Base-by-base conservation (phyloP, 2,888 invertebrate species). In the Polia nebulosa region DNA sequence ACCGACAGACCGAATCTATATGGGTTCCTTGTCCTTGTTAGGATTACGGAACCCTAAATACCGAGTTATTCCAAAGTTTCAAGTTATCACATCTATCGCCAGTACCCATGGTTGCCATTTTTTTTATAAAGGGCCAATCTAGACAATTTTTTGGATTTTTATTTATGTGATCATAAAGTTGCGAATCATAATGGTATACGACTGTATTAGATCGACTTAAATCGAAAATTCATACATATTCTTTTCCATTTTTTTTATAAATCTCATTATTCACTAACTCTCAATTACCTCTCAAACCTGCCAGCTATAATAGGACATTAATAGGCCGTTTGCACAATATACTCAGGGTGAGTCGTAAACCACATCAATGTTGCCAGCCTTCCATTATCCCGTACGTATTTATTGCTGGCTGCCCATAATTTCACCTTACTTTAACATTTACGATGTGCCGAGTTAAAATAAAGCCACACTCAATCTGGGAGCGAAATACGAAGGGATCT, bases 401-500 rank as follows among this genome's bases (percentile, higher is more conserved):
- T 84, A 88, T 86, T 83, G 83, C 78, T 79, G 68, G 75, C 72
- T 75, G 79, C 74, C 87, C 75, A 87, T 88, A 87, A 86, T 88
- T 87, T 84, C 81, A 77, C 80, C 83, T 81, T 78, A 82, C 83
- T 85, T 86, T 81, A 87, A 87, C 88, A 84, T 89, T 90, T 91
- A 90, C 91, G 89, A 89, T 78, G 85, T 85, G 84, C 83, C 71
- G 85, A 85, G 86, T 90, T 91, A 89, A 92, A 92, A 92, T 91
- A 90, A 90, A 92, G 85, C 90, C 89, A 84, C 90, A 88, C 90
- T 91, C 91, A 88, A 92, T 91, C 89, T 87, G 82, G 72, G 79
- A 86, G 82, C 88, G 87, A 88, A 90, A 88, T 86, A 82, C 88
- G 87, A 88, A 88, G 80, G 86, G 89, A 89, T 85, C 87, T 81